phyloP scores from a whole-genome alignment of 2,113 vertebrate species.

The Xiphorhynchus elegans region DNA sequence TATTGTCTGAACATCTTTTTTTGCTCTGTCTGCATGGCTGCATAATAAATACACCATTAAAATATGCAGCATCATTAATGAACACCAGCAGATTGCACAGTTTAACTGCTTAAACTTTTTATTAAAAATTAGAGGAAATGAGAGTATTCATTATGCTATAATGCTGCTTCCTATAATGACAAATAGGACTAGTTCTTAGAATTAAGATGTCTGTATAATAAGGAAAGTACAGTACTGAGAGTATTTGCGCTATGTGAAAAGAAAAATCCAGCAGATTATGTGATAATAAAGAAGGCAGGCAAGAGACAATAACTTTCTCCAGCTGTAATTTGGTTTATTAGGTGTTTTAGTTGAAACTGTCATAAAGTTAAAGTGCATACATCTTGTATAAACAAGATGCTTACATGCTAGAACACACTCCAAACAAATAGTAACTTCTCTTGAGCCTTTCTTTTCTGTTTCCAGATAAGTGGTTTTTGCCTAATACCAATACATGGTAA shows the following conservation, averaged over 20 bases:
- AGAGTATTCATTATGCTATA: slow-evolving; percentile 58
- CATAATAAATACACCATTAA: slow-evolving; percentile 62
- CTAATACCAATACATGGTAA: background rate
- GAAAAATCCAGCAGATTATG: slow-evolving; percentile 22
- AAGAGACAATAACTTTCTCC: background rate
- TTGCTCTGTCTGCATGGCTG: background rate
- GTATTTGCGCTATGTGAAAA: background rate
- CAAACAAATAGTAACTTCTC: background rate
- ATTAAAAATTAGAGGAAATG: slow-evolving; percentile 62
- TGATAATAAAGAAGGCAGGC: background rate
- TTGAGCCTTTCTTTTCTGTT: background rate
- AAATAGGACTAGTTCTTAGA: slow-evolving; percentile 28
- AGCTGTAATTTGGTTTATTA: background rate
- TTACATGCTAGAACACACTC: background rate
- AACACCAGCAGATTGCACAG: slow-evolving; percentile 46
- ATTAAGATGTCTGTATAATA: slow-evolving; percentile 30
- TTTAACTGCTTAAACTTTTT: slow-evolving; percentile 67
- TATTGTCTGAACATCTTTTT: slow-evolving; percentile 9
- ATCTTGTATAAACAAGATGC: background rate
- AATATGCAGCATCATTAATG: slow-evolving; percentile 52
- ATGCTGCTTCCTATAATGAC: slow-evolving; percentile 45
- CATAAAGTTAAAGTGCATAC: background rate
- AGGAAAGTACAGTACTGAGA: background rate
- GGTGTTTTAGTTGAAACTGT: background rate
- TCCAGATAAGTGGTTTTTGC: background rate